Percentiles rank a stretch among this genome's conserved stretches.
Evolutionary conservation across 1,140 invertebrate species (phyloP).

Genomic region (Cardiocondyla obscurior): DNA sequence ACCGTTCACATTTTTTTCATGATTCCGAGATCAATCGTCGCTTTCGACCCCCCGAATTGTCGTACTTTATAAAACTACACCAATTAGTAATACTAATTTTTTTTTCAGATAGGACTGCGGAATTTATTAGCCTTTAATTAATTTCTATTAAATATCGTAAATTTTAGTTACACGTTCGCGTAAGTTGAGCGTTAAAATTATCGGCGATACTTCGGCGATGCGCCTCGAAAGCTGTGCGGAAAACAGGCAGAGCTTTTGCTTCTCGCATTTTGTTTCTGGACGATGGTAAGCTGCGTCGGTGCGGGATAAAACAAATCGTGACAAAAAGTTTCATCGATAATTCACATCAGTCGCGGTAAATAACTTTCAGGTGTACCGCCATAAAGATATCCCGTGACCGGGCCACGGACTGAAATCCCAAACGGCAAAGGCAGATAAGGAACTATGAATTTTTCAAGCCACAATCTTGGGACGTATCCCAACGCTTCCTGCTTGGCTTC

Average conservation of each 20-base stretch:
- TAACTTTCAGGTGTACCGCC: slow-evolving; percentile 43
- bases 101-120: not conserved
- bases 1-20: no score
- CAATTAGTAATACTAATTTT: no score
- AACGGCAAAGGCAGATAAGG: slow-evolving; percentile 32
- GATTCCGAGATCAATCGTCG: no score
- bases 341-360: slow-evolving; percentile 46
- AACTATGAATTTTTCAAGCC: slow-evolving; percentile 51
- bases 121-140: not conserved
- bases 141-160: not conserved
- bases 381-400: slow-evolving; percentile 29
- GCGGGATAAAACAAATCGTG: slow-evolving; percentile 42
- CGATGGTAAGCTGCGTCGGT: slow-evolving; percentile 26
- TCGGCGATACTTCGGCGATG: slow-evolving; percentile 13
- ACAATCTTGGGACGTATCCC: slow-evolving; percentile 7
- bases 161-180: not conserved
- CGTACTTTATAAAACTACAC: no score
- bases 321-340: slow-evolving; percentile 55
- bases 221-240: not conserved
- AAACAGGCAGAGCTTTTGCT: slow-evolving; percentile 14
- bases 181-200: slow-evolving; percentile 17
- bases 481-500: not conserved
- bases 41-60: no score
- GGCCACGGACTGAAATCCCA: slow-evolving; percentile 34
- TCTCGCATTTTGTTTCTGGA: slow-evolving; percentile 14